Percentiles rank a stretch among this genome's conserved stretches.
Evolutionary conservation across 2,113 vertebrate species (phyloP).

Genomic region (Danionella cerebrum): DNA sequence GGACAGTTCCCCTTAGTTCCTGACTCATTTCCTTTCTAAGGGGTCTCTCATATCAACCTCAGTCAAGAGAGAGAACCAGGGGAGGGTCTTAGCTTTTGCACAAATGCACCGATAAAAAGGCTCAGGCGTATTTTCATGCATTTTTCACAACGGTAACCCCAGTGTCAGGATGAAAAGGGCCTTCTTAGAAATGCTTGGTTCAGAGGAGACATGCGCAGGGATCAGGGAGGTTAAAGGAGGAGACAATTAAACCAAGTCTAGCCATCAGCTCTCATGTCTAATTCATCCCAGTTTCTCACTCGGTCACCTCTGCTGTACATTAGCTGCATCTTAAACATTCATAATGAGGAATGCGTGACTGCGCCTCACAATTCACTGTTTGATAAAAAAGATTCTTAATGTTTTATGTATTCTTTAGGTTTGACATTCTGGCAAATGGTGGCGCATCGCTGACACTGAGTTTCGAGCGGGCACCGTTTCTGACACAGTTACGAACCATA

Average conservation of each 20-base stretch:
- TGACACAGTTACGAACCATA: constrained; percentile 89
- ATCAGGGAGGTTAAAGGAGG: constrained; percentile 8
- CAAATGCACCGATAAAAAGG: constrained; percentile 22
- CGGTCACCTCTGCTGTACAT: neutral
- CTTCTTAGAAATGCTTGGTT: neutral
- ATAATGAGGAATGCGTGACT: neutral
- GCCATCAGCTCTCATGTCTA: neutral
- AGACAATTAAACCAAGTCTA: constrained; percentile 5
- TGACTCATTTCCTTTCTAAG: constrained; percentile 10
- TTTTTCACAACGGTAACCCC: neutral
- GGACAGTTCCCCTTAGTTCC: constrained; percentile 2
- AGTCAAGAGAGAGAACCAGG: neutral
- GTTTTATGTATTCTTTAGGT: too few species aligned
- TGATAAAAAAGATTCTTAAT: too few species aligned
- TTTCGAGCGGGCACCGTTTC: constrained; percentile 89
- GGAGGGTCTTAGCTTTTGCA: constrained; percentile 13
- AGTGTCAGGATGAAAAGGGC: neutral
- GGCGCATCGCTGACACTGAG: constrained; percentile 89
- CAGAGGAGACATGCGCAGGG: neutral
- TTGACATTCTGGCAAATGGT: constrained; percentile 89
- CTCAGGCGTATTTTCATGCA: constrained; percentile 14
- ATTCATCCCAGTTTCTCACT: constrained; percentile 3
- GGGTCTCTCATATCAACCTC: neutral
- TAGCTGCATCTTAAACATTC: neutral
- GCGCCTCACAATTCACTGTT: too few species aligned